Conservation (phyloP, 2,888 invertebrate species). For the Lathronympha strigana region DNA sequence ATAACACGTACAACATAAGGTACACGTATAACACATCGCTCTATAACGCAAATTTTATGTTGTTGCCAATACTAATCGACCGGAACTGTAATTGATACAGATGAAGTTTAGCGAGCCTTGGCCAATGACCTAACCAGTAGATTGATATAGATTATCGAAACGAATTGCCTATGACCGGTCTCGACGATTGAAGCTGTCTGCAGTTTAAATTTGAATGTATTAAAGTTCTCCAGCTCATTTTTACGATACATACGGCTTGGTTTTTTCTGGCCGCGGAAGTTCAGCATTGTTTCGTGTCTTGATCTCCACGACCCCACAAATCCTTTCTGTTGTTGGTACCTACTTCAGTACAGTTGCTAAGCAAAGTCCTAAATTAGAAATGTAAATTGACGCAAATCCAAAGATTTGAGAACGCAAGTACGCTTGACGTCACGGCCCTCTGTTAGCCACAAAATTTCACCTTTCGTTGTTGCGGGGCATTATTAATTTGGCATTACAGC, state of each 20-base stretch:
- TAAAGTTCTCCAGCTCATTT: slow-evolving; percentile 5
- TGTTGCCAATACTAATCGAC: slow-evolving; percentile 34
- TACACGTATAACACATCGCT: slow-evolving; percentile 13
- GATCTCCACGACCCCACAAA: neutral
- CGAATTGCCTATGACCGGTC: slow-evolving; percentile 32
- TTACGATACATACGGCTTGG: neutral
- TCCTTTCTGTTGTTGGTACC: too few relatives aligned
- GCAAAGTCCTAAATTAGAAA: slow-evolving; percentile 20
- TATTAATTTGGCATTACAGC: slow-evolving; percentile 76
- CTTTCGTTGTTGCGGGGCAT: slow-evolving; percentile 54
- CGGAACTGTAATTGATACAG: slow-evolving; percentile 29
- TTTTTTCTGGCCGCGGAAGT: neutral
- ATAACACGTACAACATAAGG: too few relatives aligned
- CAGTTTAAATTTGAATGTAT: slow-evolving; percentile 19
- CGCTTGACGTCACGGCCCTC: slow-evolving; percentile 40
- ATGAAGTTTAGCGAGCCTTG: slow-evolving; percentile 26
- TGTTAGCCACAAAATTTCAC: slow-evolving; percentile 55
- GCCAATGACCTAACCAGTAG: slow-evolving; percentile 41
- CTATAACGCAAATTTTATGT: slow-evolving; percentile 30
- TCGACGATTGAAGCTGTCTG: slow-evolving; percentile 22
- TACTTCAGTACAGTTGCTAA: neutral
- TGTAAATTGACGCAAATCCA: slow-evolving; percentile 33
- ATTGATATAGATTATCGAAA: slow-evolving; percentile 39
- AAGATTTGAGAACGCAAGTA: slow-evolving; percentile 29
- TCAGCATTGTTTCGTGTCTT: too few relatives aligned